Evolutionary conservation across 2,113 vertebrate species (phyloP).

Genomic region (Strix aluco): DNA sequence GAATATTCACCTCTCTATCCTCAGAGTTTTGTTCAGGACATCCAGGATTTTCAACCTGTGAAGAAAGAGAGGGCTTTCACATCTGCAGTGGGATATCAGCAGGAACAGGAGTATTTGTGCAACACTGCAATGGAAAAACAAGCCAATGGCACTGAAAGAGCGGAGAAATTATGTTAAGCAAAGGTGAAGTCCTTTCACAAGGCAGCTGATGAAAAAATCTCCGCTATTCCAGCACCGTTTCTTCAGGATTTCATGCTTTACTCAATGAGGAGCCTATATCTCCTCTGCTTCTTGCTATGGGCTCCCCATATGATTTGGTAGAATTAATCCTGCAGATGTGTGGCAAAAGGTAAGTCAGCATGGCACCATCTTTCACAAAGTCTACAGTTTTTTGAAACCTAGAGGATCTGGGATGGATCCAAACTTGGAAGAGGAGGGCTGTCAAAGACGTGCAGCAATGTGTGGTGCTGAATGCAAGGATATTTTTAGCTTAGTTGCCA

Average conservation of each 20-base stretch:
- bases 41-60: neutral
- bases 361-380: neutral
- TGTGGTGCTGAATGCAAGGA: neutral
- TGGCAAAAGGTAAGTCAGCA: neutral
- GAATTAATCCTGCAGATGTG: neutral
- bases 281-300: neutral
- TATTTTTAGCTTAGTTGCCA: neutral
- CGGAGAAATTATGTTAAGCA: neutral
- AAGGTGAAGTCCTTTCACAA: neutral
- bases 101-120: neutral
- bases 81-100: neutral
- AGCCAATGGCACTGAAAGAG: neutral
- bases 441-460: neutral
- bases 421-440: neutral
- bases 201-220: neutral
- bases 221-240: neutral
- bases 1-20: neutral
- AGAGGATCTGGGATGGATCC: neutral
- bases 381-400: neutral
- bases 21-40: neutral
- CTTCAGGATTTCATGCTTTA: neutral
- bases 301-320: neutral
- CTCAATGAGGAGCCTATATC: no score
- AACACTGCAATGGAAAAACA: neutral
- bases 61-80: neutral